Base-by-base conservation (phyloP, 2,888 invertebrate species). In the Xanthorhoe spadicearia region DNA sequence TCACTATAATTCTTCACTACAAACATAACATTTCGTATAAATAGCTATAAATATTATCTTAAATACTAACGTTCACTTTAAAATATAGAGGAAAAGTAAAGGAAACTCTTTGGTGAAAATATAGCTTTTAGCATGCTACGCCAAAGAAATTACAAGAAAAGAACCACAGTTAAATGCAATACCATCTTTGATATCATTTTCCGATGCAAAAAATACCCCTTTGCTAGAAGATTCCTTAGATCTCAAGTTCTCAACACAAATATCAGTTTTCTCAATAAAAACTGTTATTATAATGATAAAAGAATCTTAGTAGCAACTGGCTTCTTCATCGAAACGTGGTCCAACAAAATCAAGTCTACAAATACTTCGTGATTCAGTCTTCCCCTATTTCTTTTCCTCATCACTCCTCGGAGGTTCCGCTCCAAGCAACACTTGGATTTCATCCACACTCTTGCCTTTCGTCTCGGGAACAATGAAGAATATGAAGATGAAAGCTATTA, bases 401-500 rank as follows among this genome's bases (percentile, higher is more conserved):
- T 71, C 72, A 61, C 75, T 75, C 56, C 67, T 77, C 43, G 75
- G 75, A 0, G 88, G 88, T 48, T 84, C 77, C 9, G 82, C 94
- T 10, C 92, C 93, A 28, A 94, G 79, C 77, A 94, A 83, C 5
- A 88, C 69, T 81, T 95, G 94, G 78, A 96, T 95, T 77, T 96
- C 95, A 57, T 95, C 95, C 13, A 95, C 88, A 32, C 95, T 94
- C 83, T 95, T 95, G 18, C 96, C 96, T 82, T 95, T 96, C 9
- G 95, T 95, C 81, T 95, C 95, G 0, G 95, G 95, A 0, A 96
- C 95, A 4, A 95, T 75, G 73, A 96, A 93, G 86, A 94, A 95
- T 35, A 96, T 95, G 77, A 97, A 97, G 18, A 95, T 71, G 38
- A 94, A 94, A 0, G 96, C 96, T 0, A 95, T 3, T 0, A 94